A percentile compares a stretch with the other conserved stretches of the same genome.
These are phyloP conservation scores for Hymenopus coronatus DNA, from an alignment of 2,888 invertebrate genomes.

Conservation along the genomic window DNA sequence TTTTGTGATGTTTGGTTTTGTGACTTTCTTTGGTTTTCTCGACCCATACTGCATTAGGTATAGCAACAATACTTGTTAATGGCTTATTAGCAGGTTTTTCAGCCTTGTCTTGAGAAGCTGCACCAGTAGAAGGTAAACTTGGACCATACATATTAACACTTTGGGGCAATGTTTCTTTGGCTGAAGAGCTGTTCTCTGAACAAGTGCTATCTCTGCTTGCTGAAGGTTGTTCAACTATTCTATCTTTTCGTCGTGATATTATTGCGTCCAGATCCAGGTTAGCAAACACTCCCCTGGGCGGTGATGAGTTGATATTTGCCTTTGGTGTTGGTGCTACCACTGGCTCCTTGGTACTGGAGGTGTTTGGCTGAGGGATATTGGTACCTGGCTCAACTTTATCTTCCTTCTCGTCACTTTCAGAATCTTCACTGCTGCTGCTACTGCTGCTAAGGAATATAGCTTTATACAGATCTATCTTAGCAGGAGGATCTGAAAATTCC, in stretches of 20 bases:
- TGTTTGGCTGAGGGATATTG: not conserved
- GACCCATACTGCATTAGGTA: conserved; percentile 9
- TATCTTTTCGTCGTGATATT: not conserved
- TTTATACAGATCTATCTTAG: conserved; percentile 79
- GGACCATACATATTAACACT: conserved; percentile 24
- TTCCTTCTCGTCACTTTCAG: conserved; percentile 55
- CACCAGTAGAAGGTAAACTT: not conserved
- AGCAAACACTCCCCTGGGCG: conserved; percentile 69
- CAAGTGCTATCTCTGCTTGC: not conserved
- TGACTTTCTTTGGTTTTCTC: conserved; percentile 19
- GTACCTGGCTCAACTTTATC: conserved; percentile 35
- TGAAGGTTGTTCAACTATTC: not conserved
- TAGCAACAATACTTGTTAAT: conserved; percentile 9
- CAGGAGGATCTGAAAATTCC: conserved; percentile 47
- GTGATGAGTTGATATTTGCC: conserved; percentile 62
- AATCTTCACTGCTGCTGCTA: conserved; percentile 44
- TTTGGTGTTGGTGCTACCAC: conserved; percentile 51
- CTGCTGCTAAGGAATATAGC: conserved; percentile 84
- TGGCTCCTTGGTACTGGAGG: not conserved
- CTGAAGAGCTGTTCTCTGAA: not conserved
- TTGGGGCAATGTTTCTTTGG: not conserved
- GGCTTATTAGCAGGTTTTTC: not conserved
- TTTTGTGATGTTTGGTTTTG: conserved; percentile 23
- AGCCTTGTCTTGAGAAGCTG: not conserved
- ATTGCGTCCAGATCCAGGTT: conserved; percentile 59